phyloP scores from a whole-genome alignment of 2,888 invertebrate genomes.

The Troglohyphantes excavatus region DNA sequence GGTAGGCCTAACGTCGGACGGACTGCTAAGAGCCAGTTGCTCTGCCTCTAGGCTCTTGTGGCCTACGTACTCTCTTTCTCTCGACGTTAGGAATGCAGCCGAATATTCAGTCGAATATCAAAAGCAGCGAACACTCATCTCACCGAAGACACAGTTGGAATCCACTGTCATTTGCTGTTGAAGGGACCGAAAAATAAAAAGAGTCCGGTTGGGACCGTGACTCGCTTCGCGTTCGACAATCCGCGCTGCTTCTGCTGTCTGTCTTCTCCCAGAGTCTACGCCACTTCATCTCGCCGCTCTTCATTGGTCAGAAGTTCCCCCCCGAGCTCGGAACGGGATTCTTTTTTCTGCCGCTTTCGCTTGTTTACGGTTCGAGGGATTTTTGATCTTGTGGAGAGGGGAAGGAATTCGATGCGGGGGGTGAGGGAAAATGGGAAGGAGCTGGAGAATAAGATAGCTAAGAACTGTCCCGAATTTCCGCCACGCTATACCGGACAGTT shows the following conservation, averaged over 20 bases:
- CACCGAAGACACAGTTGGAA: no score
- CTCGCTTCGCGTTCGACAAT: background rate
- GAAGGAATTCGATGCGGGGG: background rate
- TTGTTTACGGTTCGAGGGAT: background rate
- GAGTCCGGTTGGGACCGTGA: constrained; percentile 47
- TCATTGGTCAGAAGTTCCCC: constrained; percentile 62
- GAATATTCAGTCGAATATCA: background rate
- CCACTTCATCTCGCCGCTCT: constrained; percentile 45
- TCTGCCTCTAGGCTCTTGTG: constrained; percentile 74
- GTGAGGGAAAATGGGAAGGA: no score
- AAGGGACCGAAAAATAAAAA: background rate
- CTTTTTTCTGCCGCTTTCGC: background rate
- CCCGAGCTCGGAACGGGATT: background rate
- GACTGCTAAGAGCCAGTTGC: constrained; percentile 50
- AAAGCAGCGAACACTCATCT: no score
- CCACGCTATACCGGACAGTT: no score
- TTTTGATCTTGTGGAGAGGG: background rate
- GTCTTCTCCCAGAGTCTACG: constrained; percentile 51
- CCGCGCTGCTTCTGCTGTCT: constrained; percentile 61
- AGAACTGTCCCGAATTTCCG: no score
- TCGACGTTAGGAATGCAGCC: constrained; percentile 60
- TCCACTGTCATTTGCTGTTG: no score
- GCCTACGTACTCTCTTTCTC: constrained; percentile 68
- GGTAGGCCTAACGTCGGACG: constrained; percentile 74
- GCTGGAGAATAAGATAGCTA: no score